Evolutionary conservation across 2,113 vertebrate genomes (phyloP), one percentile per base, ranked within the genome.

Genomic region (Uria aalge): DNA sequence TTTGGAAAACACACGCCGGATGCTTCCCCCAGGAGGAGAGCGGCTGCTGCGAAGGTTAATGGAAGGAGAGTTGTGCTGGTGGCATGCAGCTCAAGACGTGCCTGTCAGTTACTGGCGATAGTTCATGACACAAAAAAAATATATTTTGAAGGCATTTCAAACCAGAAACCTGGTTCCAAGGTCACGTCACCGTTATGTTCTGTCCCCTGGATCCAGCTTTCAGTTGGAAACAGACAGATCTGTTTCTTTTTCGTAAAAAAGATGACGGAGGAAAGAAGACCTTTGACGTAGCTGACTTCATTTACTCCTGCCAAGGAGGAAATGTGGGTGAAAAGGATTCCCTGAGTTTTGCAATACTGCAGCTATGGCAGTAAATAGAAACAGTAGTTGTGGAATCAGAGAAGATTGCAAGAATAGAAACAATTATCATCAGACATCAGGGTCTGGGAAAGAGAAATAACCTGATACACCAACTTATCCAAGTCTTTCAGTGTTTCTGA

Each of bases 271-370:
- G 22, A 66, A 36, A 93, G 64, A 82, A 68, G 18, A n/a, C 29
- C 59, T 40, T 32, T 59, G 47, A 38, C 9, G 9, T 12, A 52
- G 55, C 64, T 68, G 79, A 29, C 29, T 56, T 75, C 13, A 38
- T 63, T 89, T 84, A 41, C 26, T 92, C 32, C 60, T 40, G 84
- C 41, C 47, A 69, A 63, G 26, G 32, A 76, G 56, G 57, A 92
- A 88, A 85, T 69, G 43, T 72, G 32, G 69, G 86, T 84, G 80
- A 95, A 87, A 92, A 94, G 72, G 73, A 88, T 74, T 96, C 92
- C 59, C 78, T 63, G 62, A 29, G 45, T 85, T 95, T 91, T 89
- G 76, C 68, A 89, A 67, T 15, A 47, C 30, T 68, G n/a, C 43
- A 85, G 63, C 75, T 88, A 41, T 45, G 47, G 24, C 85, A 72